Evolutionary conservation across 2,797 vertebrate species (phyloP), one percentile per base, ranked within the genome.

Genomic region (Notolepis coatsorum): DNA sequence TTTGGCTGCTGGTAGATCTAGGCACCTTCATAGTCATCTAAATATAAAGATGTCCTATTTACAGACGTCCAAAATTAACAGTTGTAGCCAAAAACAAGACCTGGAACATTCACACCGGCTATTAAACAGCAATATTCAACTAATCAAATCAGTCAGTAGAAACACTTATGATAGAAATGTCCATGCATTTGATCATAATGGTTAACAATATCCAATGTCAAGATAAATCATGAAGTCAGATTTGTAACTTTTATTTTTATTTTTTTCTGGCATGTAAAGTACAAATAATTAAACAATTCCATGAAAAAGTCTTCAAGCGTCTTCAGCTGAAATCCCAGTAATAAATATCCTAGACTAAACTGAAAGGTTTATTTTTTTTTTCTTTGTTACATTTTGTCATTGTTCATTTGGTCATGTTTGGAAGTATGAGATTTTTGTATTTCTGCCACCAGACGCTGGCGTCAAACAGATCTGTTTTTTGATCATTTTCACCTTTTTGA

Each of bases 281-380:
- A 97, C 95, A 97, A 97, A 97, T 96, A 96, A 96, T 96, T 95
- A 95, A 96, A 97, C 95, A 96, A 95, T 95, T 95, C 95, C 95
- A 97, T 97, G 95, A 96, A 97, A 96, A 97, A 97, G 95, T 95
- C 93, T 95, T 94, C 92, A 95, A 95, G 94, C 94, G 91, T 94
- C 93, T 94, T 95, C 95, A 95, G 94, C 94, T 95, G 94, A 94
- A 94, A 95, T 94, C 94, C 93, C 92, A 93, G 95, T 96, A 95
- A 95, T 95, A 96, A 96, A 96, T 95, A 96, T 93, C 93, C 94
- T 96, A 95, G 91, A 94, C 94, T 94, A 94, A 94, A 96, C 94
- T 92, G 92, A 93, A 94, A 94, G 93, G 91, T 94, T 92, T 93
- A 79, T 86, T 92, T 89, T 85, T 88, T 87, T 84, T 88, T 87